phyloP scores from a whole-genome alignment of 2,113 vertebrate species.

The Mormyrus lacerda region DNA sequence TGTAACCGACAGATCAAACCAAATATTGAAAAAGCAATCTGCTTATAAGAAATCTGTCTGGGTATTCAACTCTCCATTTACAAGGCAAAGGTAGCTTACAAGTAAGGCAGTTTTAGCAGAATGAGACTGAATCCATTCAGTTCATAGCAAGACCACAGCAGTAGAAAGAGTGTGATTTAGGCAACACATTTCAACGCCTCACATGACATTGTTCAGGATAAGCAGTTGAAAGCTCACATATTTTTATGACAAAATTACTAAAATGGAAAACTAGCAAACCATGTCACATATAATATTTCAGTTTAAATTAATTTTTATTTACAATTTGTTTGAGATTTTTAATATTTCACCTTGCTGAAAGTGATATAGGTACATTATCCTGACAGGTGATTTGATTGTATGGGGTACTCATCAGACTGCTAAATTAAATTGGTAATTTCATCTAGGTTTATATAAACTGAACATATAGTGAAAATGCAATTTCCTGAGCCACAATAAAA shows the following conservation, averaged over 20 bases:
- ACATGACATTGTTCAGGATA: neutral
- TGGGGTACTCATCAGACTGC: neutral
- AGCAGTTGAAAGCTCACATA: neutral
- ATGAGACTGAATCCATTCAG: neutral
- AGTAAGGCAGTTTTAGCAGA: constrained; percentile 5
- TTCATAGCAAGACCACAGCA: neutral
- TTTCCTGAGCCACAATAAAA: constrained; percentile 17
- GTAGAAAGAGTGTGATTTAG: neutral
- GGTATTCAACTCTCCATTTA: neutral
- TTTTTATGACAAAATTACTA: neutral
- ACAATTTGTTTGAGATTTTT: neutral
- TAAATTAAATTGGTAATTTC: neutral
- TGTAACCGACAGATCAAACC: neutral
- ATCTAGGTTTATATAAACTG: neutral
- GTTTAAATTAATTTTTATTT: neutral
- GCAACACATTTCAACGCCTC: neutral
- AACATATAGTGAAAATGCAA: neutral
- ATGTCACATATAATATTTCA: neutral
- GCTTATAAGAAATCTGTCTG: neutral
- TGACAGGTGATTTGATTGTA: neutral
- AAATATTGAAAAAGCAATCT: neutral
- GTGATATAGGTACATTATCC: neutral
- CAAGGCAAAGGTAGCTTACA: constrained; percentile 7
- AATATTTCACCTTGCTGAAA: neutral
- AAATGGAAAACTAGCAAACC: neutral